phyloP scores from a whole-genome alignment of 2,113 vertebrate genomes.

The Rutilus rutilus region DNA sequence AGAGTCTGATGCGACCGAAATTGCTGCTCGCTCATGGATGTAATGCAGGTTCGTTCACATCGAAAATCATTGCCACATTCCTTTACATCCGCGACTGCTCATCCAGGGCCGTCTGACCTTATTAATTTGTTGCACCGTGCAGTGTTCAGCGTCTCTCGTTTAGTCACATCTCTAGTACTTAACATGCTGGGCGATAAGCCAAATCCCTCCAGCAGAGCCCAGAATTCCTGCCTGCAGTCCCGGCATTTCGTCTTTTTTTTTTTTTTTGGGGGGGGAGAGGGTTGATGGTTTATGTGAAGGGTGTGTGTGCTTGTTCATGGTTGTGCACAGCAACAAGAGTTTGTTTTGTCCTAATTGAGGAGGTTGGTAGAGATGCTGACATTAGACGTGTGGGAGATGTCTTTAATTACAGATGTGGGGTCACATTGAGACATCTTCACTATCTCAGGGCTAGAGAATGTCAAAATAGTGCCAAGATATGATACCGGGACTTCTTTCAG shows the following conservation, averaged over 20 bases:
- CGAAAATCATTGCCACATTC: conserved; percentile 39
- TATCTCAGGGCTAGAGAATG: conserved; percentile 50
- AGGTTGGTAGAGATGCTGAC: conserved; percentile 47
- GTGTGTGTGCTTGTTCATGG: neutral
- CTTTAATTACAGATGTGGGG: conserved; percentile 53
- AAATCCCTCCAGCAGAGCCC: conserved; percentile 7
- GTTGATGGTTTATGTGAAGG: neutral
- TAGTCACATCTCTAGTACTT: conserved; percentile 35
- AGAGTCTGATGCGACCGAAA: conserved; percentile 18
- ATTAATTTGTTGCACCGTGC: conserved; percentile 28
- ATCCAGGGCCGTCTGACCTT: conserved; percentile 1
- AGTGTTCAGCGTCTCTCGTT: conserved; percentile 24
- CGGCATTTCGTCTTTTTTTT: neutral
- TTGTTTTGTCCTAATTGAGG: conserved; percentile 45
- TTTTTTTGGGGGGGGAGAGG: neutral
- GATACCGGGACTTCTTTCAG: conserved; percentile 36
- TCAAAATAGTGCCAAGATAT: conserved; percentile 34
- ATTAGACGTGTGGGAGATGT: conserved; percentile 37
- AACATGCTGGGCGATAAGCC: conserved; percentile 20
- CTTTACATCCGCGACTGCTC: conserved; percentile 10
- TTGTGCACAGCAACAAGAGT: neutral
- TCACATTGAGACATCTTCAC: conserved; percentile 31
- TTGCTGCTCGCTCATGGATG: conserved; percentile 37
- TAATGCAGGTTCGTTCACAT: conserved; percentile 30
- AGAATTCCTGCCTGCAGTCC: conserved; percentile 11